phyloP scores from a whole-genome alignment of 2,888 invertebrate species.

The Tenthredo notha region DNA sequence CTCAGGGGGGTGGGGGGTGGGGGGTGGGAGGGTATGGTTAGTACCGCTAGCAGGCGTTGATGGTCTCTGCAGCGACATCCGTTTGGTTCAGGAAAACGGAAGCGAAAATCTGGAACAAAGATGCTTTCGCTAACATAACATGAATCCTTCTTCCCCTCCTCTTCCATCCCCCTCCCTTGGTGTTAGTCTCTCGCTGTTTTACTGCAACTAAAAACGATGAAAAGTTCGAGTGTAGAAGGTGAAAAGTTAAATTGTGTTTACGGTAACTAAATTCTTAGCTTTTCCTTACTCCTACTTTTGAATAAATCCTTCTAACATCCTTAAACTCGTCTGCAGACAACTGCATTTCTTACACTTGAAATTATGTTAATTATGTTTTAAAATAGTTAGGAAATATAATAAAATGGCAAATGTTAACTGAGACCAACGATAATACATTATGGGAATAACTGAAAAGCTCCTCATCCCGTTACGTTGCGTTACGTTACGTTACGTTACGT shows the following conservation, averaged over 20 bases:
- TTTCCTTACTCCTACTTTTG: not conserved
- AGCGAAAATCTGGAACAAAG: not conserved
- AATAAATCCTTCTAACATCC: too few species aligned
- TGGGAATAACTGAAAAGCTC: not conserved
- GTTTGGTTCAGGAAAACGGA: not conserved
- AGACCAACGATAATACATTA: not conserved
- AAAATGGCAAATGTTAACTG: not conserved
- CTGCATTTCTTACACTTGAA: not conserved
- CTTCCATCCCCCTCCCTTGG: too few species aligned
- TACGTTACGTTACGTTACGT: not conserved
- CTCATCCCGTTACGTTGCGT: not conserved
- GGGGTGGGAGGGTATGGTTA: too few species aligned
- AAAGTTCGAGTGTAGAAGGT: constrained; percentile 7
- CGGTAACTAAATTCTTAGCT: not conserved
- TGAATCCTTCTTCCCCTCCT: too few species aligned
- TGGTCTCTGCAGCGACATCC: constrained; percentile 11
- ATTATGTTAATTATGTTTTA: not conserved
- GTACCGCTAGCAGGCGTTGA: constrained; percentile 23
- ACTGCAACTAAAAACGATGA: not conserved
- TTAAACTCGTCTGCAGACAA: not conserved
- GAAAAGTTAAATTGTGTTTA: constrained; percentile 31
- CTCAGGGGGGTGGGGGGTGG: too few species aligned
- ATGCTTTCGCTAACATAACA: not conserved
- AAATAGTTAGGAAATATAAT: not conserved
- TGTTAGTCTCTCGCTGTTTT: not conserved